Conservation (phyloP, 2,797 vertebrate genomes). For the Lindbergichthys nudifrons region DNA sequence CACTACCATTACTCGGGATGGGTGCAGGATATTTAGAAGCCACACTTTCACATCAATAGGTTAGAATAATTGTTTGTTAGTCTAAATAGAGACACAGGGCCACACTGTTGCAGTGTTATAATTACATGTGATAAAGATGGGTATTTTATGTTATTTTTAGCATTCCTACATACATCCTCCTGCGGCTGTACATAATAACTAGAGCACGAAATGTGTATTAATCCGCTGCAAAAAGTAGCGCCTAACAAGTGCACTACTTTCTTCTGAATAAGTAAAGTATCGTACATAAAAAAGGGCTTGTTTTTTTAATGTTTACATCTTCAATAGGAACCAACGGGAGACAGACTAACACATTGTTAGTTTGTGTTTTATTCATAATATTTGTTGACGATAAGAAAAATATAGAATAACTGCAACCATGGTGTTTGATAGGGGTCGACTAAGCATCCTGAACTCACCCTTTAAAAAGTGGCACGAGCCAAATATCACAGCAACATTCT, state of each 20-base stretch:
- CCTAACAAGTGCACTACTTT: background rate
- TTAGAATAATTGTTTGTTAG: background rate
- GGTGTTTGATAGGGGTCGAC: conserved; percentile 10
- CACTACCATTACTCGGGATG: conserved; percentile 3
- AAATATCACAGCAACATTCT: background rate
- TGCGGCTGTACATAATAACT: background rate
- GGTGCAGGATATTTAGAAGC: conserved; percentile 35
- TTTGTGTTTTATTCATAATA: conserved; percentile 10
- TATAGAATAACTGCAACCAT: background rate
- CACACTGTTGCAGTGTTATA: background rate
- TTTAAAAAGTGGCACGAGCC: background rate
- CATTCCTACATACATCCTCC: background rate
- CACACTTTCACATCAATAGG: background rate
- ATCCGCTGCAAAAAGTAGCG: background rate
- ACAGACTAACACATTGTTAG: background rate
- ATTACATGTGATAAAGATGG: background rate
- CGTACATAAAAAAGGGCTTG: background rate
- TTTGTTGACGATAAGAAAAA: background rate
- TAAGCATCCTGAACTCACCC: conserved; percentile 39
- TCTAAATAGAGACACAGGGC: background rate
- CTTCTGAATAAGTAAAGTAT: background rate
- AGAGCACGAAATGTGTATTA: background rate
- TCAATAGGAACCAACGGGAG: background rate
- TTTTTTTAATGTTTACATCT: background rate
- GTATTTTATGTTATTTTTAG: background rate